A percentile compares a stretch with the other conserved stretches of the same genome.
Conservation (phyloP, 92 coral and sea anemone species). For the Paragorgia papillata region DNA sequence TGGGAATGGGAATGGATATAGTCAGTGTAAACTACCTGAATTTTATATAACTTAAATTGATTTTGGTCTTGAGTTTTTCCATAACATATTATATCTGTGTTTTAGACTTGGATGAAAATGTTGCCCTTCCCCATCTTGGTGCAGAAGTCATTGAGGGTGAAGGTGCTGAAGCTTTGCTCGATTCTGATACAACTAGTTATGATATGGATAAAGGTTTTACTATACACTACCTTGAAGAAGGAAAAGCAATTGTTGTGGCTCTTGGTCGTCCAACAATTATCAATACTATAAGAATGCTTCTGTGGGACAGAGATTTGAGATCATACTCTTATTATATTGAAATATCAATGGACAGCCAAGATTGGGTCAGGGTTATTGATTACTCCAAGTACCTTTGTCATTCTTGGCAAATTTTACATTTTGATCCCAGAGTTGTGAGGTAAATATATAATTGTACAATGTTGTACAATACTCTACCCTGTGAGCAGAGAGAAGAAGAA, state of each 20-base stretch:
- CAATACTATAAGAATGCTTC: constrained; percentile 76
- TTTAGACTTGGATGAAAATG: constrained; percentile 86
- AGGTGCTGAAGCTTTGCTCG: constrained; percentile 71
- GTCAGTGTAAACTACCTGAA: too few species aligned
- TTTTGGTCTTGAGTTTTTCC: too few species aligned
- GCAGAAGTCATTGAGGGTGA: constrained; percentile 98
- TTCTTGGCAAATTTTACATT: constrained; percentile 91
- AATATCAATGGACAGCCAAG: constrained; percentile 88
- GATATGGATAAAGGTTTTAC: constrained; percentile 97
- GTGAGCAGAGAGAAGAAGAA: too few species aligned
- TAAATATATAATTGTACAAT: too few species aligned
- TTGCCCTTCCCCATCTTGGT: constrained; percentile 87
- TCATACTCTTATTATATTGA: constrained; percentile 92
- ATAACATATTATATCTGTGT: too few species aligned
- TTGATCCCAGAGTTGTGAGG: constrained; percentile 96
- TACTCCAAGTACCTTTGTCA: constrained; percentile 85
- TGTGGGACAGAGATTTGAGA: constrained; percentile 88
- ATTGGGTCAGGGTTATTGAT: constrained; percentile 90
- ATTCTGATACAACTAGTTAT: constrained; percentile 75
- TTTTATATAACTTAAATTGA: too few species aligned
- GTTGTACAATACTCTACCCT: too few species aligned
- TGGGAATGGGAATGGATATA: too few species aligned
- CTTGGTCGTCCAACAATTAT: constrained; percentile 91
- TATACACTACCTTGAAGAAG: constrained; percentile 82
- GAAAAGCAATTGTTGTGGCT: constrained; percentile 79